A percentile compares a stretch with the other conserved stretches of the same genome.
These are phyloP conservation scores for Hystrix brachyura DNA, from an alignment of 2,113 vertebrate genomes.

Conservation along the genomic window DNA sequence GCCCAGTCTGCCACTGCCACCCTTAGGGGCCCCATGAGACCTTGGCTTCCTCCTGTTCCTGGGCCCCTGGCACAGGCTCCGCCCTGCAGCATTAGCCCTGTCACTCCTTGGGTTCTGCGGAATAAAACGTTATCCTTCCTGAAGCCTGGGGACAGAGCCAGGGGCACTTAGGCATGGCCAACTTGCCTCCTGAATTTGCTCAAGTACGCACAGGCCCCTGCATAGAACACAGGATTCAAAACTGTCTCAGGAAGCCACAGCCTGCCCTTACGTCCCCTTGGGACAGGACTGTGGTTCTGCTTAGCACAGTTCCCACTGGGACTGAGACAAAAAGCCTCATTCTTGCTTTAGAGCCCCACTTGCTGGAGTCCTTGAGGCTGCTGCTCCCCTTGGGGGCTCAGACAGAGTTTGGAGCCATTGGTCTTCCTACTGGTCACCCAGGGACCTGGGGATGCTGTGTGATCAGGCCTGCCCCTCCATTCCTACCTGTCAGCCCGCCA, in stretches of 20 bases:
- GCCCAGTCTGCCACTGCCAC: not conserved
- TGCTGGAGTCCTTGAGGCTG: not conserved
- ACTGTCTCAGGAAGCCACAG: not conserved
- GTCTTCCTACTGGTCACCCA: fast-evolving
- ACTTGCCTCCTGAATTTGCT: not conserved
- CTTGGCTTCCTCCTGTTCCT: too few species aligned
- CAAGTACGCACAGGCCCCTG: not conserved
- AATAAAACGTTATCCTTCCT: too few species aligned
- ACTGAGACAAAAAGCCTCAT: not conserved
- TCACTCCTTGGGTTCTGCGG: not conserved
- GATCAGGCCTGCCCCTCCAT: not conserved
- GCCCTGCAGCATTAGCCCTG: not conserved
- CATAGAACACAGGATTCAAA: not conserved
- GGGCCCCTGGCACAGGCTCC: not conserved
- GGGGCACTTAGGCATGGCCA: not conserved
- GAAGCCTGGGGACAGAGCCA: not conserved
- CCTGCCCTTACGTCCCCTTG: not conserved
- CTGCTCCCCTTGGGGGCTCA: not conserved
- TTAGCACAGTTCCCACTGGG: not conserved
- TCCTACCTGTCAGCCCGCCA: not conserved
- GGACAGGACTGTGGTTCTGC: not conserved
- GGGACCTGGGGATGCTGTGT: not conserved
- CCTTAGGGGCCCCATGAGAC: too few species aligned
- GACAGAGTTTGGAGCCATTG: not conserved
- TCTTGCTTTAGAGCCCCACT: too few species aligned